Evolutionary conservation across 2,888 invertebrate species (phyloP), one percentile per base, ranked within the genome.

Genomic region (Lamellibrachia columna): DNA sequence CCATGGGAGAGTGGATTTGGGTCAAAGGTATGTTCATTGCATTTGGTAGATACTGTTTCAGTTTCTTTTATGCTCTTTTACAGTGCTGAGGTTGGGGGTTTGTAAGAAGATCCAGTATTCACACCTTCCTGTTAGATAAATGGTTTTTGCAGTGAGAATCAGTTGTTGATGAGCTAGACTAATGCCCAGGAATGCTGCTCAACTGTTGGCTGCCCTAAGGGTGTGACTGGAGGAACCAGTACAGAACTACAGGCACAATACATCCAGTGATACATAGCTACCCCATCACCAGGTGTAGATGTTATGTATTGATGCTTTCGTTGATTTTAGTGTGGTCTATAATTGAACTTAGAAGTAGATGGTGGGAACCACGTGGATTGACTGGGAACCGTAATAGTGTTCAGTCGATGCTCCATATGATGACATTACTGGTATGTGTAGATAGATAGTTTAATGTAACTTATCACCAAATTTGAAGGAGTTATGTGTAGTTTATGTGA

Each of bases 11-110:
- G 75, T 75, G 75, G 75, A 75, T 75, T 75, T 75, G 75, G 75
- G 75, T 75, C 75, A 75, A 75, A 75, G 75, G 75, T 75, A 75
- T 15, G 75, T 75, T 22, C 75, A 75, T 75, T 75, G 75, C 75
- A 75, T 4, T 75, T 75, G 75, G 22, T n/a, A 15, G 75, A n/a
- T 15, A 22, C 15, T 75, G 75, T 75, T 75, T 22, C 75, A 75
- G 75, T 75, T 75, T 75, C 22, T 15, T 15, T 58, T 58, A 22
- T 15, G 22, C 15, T 22, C 75, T 22, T n/a, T 75, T 75, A 75
- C 15, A 15, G 75, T 15, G 11, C 15, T 11, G 22, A 22, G 15
- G 15, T 15, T 75, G 75, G 75, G 22, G 22, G 3, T 75, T 75
- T 15, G 75, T 6, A 3, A n/a, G 6, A 22, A 22, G 75, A 22